Conservation (phyloP, 2,113 vertebrate species). For the Tyrannus savana region DNA sequence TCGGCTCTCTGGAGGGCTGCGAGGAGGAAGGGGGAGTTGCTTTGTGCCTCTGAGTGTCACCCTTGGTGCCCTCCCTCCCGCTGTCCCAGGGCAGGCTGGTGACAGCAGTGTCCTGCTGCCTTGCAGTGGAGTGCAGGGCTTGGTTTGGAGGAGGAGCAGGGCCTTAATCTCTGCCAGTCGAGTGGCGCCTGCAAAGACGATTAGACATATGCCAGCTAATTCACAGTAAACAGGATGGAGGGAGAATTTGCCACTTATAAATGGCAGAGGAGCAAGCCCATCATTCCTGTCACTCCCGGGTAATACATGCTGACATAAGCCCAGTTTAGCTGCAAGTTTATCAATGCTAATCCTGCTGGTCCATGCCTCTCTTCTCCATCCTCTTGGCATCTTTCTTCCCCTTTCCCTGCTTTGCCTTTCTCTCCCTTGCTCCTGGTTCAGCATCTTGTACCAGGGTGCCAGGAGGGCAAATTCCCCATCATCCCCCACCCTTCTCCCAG, state of each 20-base stretch:
- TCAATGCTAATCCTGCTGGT: neutral
- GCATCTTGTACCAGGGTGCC: neutral
- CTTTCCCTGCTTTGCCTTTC: neutral
- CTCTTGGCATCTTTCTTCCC: neutral
- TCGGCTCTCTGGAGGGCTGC: neutral
- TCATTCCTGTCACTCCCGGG: neutral
- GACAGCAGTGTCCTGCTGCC: neutral
- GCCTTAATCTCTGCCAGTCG: conserved; percentile 31
- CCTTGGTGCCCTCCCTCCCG: fast-evolving
- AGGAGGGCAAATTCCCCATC: neutral
- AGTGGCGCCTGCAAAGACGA: conserved; percentile 50
- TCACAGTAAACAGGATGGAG: conserved; percentile 66
- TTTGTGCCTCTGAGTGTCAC: neutral
- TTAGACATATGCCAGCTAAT: conserved; percentile 73
- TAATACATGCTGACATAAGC: conserved; percentile 31
- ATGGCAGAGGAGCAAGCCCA: conserved; percentile 47
- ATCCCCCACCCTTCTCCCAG: neutral
- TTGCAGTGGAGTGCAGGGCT: neutral
- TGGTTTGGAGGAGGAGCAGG: neutral
- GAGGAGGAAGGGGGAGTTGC: neutral
- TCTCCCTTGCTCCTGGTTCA: neutral
- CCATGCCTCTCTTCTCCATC: neutral
- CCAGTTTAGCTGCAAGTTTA: conserved; percentile 10
- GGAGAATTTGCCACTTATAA: conserved; percentile 61
- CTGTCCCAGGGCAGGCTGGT: neutral